phyloP scores from a whole-genome alignment of 53 echinoderm and acorn worm genomes.

The Actinopyga echinites region DNA sequence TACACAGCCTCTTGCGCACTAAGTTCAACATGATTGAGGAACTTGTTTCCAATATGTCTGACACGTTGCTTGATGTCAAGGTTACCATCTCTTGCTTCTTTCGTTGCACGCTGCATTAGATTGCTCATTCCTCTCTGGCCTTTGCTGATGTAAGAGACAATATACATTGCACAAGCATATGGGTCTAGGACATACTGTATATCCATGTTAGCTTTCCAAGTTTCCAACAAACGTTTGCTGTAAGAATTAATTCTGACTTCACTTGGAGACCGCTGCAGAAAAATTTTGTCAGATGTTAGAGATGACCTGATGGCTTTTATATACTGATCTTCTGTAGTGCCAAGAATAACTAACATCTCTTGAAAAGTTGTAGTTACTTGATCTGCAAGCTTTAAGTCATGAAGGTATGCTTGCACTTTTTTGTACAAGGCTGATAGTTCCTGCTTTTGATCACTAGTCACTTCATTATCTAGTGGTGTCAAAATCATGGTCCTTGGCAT shows the following conservation, averaged over 20 bases:
- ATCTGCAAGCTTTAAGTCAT: background rate
- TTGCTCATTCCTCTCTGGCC: too few species aligned
- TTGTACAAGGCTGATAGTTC: background rate
- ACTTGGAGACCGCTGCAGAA: too few species aligned
- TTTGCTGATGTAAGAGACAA: too few species aligned
- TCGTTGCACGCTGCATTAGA: conserved; percentile 45
- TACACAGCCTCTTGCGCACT: conserved; percentile 65
- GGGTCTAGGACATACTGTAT: too few species aligned
- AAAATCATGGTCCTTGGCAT: background rate
- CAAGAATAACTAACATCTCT: conserved; percentile 23
- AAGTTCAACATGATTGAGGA: conserved; percentile 59
- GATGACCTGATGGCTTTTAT: conserved; percentile 28
- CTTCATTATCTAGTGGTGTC: background rate
- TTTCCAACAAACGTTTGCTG: conserved; percentile 38
- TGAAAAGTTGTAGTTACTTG: background rate
- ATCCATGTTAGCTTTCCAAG: too few species aligned
- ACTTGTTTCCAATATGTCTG: too few species aligned
- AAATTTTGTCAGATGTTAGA: conserved; percentile 29
- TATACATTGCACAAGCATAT: conserved; percentile 57
- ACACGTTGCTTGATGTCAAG: conserved; percentile 43
- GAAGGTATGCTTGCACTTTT: background rate
- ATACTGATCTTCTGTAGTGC: conserved; percentile 34
- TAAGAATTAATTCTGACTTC: conserved; percentile 54
- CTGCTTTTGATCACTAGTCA: background rate
- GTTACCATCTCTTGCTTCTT: conserved; percentile 57